phyloP scores from a whole-genome alignment of 2,888 invertebrate genomes.

The Amphipoea oculea region DNA sequence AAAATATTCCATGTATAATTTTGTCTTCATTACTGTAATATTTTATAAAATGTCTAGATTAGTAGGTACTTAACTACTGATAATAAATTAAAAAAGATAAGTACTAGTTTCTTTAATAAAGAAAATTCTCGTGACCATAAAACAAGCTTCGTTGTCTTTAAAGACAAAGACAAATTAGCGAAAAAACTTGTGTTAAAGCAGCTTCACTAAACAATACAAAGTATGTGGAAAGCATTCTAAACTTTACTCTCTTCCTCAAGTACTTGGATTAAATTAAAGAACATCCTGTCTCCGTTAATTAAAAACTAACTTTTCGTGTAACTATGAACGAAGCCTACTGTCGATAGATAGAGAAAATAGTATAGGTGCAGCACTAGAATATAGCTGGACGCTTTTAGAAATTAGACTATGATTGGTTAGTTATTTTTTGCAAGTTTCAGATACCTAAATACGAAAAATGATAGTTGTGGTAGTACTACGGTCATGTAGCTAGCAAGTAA shows the following conservation, averaged over 20 bases:
- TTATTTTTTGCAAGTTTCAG: not conserved
- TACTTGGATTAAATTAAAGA: constrained; percentile 55
- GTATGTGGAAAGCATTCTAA: constrained; percentile 34
- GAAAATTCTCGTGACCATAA: not conserved
- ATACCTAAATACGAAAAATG: not conserved
- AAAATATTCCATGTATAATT: not conserved
- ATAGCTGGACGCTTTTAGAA: not conserved
- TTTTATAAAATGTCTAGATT: not conserved
- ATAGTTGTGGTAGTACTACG: not conserved
- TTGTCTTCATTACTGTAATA: not conserved
- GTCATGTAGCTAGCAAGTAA: no score
- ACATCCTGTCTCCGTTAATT: constrained; percentile 52
- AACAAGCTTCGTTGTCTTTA: not conserved
- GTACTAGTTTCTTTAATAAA: not conserved
- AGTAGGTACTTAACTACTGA: not conserved
- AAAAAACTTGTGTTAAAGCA: constrained; percentile 18
- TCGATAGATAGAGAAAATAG: not conserved
- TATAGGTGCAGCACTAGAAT: not conserved
- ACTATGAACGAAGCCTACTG: constrained; percentile 1
- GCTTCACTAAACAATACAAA: constrained; percentile 36
- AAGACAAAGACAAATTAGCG: constrained; percentile 28
- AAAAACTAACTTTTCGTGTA: constrained; percentile 54
- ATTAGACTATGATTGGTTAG: not conserved
- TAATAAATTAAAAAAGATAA: not conserved
- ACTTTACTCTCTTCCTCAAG: constrained; percentile 36